Evolutionary conservation across 2,797 vertebrate species (phyloP).

Genomic region (Chrysocyon brachyurus): DNA sequence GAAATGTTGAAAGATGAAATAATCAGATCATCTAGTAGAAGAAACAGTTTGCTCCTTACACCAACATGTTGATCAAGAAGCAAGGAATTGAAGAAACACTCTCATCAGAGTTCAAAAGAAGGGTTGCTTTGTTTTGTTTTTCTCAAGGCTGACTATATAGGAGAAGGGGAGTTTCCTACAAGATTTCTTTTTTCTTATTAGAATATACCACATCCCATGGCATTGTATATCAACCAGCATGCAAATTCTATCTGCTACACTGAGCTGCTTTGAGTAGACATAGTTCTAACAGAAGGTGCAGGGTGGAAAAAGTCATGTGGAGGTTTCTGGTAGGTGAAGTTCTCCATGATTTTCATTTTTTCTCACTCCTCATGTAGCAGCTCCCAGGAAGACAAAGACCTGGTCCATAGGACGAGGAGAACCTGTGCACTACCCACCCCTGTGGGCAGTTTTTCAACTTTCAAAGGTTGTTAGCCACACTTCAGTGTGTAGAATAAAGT

Average conservation of each 20-base stretch:
- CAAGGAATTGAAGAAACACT: neutral
- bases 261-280: neutral
- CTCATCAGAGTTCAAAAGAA: neutral
- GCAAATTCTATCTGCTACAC: neutral
- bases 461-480: neutral
- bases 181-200: neutral
- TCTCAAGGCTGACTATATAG: neutral
- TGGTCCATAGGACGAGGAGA: neutral
- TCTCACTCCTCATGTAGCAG: neutral
- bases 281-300: neutral
- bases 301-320: neutral
- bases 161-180: neutral
- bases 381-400: neutral
- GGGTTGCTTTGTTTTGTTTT: neutral
- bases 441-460: neutral
- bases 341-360: neutral
- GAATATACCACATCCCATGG: neutral
- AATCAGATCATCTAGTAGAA: neutral
- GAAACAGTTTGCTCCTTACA: neutral
- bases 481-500: constrained; percentile 50
- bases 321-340: neutral
- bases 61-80: neutral
- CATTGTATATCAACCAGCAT: neutral
- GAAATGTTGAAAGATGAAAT: neutral
- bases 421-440: too few relatives aligned